Conservation (phyloP, 2,797 vertebrate genomes). For the Tadarida brasiliensis region DNA sequence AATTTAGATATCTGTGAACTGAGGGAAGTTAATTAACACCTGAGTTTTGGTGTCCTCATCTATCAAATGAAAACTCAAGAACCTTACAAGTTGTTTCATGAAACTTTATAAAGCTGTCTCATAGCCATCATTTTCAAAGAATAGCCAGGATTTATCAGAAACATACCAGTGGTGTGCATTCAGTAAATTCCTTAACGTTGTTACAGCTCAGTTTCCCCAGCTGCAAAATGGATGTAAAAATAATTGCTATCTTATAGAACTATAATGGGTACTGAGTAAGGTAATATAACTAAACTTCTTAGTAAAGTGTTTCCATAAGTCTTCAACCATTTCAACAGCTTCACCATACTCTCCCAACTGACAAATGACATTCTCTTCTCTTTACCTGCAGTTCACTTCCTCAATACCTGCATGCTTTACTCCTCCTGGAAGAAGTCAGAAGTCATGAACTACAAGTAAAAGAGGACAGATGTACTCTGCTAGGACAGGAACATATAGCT, state of each 20-base stretch:
- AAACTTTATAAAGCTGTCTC: background rate
- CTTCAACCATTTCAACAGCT: background rate
- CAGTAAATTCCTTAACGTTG: background rate
- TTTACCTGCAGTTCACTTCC: background rate
- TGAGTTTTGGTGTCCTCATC: background rate
- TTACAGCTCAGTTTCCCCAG: background rate
- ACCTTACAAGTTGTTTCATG: background rate
- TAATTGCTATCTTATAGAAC: background rate
- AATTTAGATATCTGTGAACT: background rate
- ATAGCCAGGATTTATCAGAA: background rate
- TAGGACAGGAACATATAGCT: background rate
- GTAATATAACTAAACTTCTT: background rate
- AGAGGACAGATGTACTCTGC: rapidly evolving
- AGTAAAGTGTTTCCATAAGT: background rate
- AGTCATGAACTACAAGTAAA: background rate
- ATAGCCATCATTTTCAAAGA: background rate
- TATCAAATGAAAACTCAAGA: background rate
- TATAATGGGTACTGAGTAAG: background rate
- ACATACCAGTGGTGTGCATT: background rate
- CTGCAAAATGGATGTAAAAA: background rate
- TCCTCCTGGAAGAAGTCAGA: background rate
- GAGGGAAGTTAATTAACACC: background rate
- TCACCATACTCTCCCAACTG: background rate
- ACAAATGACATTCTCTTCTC: background rate
- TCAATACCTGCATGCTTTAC: rapidly evolving